Evolutionary conservation across 1,140 invertebrate genomes (phyloP).

Genomic region (Pissodes strobi): DNA sequence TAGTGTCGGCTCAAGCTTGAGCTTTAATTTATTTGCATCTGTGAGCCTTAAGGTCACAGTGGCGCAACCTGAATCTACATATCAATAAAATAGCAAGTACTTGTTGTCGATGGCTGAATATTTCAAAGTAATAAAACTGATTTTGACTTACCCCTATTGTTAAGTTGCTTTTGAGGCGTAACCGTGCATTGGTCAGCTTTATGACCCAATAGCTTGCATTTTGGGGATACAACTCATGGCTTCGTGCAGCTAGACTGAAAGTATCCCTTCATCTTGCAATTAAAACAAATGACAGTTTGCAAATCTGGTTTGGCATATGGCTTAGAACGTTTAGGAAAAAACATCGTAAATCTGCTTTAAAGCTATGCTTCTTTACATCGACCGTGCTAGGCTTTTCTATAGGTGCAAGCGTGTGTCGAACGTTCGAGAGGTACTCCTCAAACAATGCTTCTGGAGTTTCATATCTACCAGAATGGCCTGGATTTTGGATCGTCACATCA

Average conservation of each 20-base stretch:
- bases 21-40: background rate
- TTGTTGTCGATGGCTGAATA: background rate
- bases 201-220: background rate
- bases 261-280: background rate
- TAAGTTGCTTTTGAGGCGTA: no score
- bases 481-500: background rate
- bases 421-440: background rate
- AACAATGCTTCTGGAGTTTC: background rate
- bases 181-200: no score
- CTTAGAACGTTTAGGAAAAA: background rate
- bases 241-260: background rate
- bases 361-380: background rate
- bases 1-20: no score
- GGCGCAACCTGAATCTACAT: background rate
- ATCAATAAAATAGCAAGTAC: background rate
- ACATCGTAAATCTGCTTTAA: background rate
- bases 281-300: background rate
- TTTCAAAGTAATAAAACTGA: background rate
- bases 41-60: background rate
- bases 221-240: background rate
- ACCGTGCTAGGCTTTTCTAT: background rate
- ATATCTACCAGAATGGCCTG: background rate
- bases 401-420: background rate
- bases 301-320: background rate
- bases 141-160: no score